Percentiles rank a stretch among this genome's conserved stretches.
Evolutionary conservation across 1,140 invertebrate genomes (phyloP).

Genomic region (Drosophila sucinea): DNA sequence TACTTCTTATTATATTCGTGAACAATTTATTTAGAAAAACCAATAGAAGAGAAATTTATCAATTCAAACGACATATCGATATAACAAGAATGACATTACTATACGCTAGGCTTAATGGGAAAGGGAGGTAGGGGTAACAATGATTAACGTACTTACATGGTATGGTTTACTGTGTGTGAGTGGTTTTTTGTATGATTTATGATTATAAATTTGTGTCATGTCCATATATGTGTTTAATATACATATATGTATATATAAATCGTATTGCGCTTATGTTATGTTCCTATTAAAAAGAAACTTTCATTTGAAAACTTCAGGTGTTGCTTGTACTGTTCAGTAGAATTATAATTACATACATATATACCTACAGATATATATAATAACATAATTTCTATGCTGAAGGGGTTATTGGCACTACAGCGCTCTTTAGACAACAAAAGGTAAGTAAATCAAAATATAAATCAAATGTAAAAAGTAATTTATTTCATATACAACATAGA

Average conservation of each 20-base stretch:
- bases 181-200: constrained; percentile 28
- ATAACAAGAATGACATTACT: not conserved
- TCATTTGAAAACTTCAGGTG: constrained; percentile 82
- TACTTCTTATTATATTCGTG: not conserved
- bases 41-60: not conserved
- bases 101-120: not conserved
- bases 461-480: constrained; percentile 55
- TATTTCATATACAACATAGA: constrained; percentile 73
- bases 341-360: constrained; percentile 53
- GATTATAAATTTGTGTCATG: constrained; percentile 50
- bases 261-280: constrained; percentile 61
- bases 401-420: constrained; percentile 50
- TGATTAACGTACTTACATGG: constrained; percentile 57
- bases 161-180: constrained; percentile 41
- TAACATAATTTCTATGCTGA: constrained; percentile 39
- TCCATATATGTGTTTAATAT: constrained; percentile 16
- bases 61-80: constrained; percentile 3
- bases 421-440: constrained; percentile 22
- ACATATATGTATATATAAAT: constrained; percentile 45
- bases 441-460: constrained; percentile 16
- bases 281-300: constrained; percentile 80
- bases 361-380: constrained; percentile 29
- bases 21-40: not conserved
- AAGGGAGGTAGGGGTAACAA: constrained; percentile 37
- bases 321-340: constrained; percentile 82